Base-by-base conservation (phyloP, 2,113 vertebrate genomes). In the Megaceryle maxima region DNA sequence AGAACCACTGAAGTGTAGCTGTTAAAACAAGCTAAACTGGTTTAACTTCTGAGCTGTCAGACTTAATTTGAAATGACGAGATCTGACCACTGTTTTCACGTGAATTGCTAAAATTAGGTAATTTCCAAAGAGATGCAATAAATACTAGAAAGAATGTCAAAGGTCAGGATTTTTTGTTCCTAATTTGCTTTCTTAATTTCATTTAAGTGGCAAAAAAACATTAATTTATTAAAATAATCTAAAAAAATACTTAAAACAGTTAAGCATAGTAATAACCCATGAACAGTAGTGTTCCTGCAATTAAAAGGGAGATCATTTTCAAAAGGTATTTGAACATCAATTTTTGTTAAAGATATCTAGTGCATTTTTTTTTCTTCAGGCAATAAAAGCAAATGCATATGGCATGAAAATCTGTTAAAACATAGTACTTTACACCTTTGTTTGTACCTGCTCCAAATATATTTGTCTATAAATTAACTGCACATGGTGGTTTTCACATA, bases 381-480 rank as follows among this genome's bases (percentile, higher is more conserved):
- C 95, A 94, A 85, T 56, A 81, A 94, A 97, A 95, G 91, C 85
- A 93, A 97, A 97, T 97, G 94, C 97, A 97, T 97, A 97, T 97
- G 97, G 97, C 89, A 96, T 78, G 89, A 90, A 97, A 97, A 97
- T 97, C 96, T 97, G 96, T 97, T 96, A 95, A 94, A 97, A 97
- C 91, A 53, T 95, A 97, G 87, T 96, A 93, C 93, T 96, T 97
- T 97, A 97, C 94, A 97, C 97, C 97, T 97, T 97, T 95, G 76
- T 96, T 95, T 97, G 96, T 97, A 97, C 96, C 96, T 97, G 96
- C 92, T 97, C 96, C 97, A 97, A 97, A 95, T 95, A 97, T 92
- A 94, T 97, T 97, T 97, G 91, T 96, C 95, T 96, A 97, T 97
- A 97, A 97, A 97, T 97, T 96, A 97, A 96, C 91, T 74, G 57